phyloP scores from a whole-genome alignment of 2,113 vertebrate species.

The Uropsilus gracilis region DNA sequence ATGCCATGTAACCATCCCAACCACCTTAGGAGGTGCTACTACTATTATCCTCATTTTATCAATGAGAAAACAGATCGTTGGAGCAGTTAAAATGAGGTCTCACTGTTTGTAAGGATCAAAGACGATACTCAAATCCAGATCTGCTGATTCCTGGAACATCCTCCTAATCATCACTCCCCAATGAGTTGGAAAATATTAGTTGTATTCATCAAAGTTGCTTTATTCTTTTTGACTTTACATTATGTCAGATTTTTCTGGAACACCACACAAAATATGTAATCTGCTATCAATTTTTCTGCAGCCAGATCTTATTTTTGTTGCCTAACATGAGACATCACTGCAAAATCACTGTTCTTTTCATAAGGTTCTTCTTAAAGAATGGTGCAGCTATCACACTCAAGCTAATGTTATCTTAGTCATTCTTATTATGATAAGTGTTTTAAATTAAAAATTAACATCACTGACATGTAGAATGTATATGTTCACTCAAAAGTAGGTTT shows the following conservation, averaged over 20 bases:
- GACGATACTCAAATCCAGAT: background rate
- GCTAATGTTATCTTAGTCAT: conserved; percentile 72
- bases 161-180: conserved; percentile 1
- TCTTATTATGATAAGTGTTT: conserved; percentile 77
- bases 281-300: conserved; percentile 78
- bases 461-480: conserved; percentile 45
- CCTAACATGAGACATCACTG: conserved; percentile 72
- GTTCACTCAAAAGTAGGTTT: conserved; percentile 56
- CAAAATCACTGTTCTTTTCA: conserved; percentile 75
- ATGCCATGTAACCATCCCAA: background rate
- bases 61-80: background rate
- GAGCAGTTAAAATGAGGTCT: background rate
- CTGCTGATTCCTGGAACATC: background rate
- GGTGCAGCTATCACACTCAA: conserved; percentile 70
- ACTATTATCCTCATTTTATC: background rate
- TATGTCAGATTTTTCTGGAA: conserved; percentile 62
- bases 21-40: background rate
- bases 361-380: conserved; percentile 44
- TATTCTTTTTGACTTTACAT: conserved; percentile 38
- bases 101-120: background rate
- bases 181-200: conserved; percentile 41
- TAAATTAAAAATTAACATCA: conserved; percentile 73
- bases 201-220: background rate
- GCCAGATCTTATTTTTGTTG: conserved; percentile 63
- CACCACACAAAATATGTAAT: conserved; percentile 62